A percentile compares a stretch with the other conserved stretches of the same genome.
Evolutionary conservation across 2,797 vertebrate genomes (phyloP).

Genomic region (Selene dorsalis): DNA sequence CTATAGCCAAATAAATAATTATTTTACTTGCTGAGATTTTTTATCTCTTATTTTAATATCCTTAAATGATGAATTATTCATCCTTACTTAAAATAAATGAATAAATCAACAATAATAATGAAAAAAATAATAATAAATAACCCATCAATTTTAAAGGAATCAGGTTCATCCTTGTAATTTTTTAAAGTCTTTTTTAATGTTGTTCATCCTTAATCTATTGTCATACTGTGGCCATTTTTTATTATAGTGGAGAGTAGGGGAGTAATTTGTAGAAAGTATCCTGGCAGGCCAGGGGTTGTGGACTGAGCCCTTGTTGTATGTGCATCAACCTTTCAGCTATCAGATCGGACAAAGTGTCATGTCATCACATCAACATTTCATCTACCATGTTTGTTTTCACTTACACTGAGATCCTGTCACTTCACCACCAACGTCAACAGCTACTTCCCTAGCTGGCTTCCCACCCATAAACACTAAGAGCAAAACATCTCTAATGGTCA

Average conservation of each 20-base stretch:
- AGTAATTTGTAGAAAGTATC: no score
- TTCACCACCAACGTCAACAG: no score
- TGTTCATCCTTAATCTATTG: no score
- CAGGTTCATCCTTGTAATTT: not conserved
- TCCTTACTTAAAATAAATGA: not conserved
- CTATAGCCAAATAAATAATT: not conserved
- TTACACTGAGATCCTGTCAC: not conserved
- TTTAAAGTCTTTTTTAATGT: no score
- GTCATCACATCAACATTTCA: not conserved
- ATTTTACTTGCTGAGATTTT: not conserved
- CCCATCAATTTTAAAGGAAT: not conserved
- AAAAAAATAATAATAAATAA: no score
- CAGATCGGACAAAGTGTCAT: no score
- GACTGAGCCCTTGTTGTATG: no score
- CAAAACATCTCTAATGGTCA: not conserved
- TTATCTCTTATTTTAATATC: not conserved
- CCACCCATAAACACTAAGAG: not conserved
- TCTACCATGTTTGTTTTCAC: not conserved
- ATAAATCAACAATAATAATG: no score
- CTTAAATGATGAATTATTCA: not conserved
- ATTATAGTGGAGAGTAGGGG: no score
- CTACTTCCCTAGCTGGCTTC: slow-evolving; percentile 1
- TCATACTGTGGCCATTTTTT: no score
- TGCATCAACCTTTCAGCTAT: no score
- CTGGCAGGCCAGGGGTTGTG: no score